phyloP scores from a whole-genome alignment of 2,797 vertebrate species.

The Oreonectes daqikongensis region DNA sequence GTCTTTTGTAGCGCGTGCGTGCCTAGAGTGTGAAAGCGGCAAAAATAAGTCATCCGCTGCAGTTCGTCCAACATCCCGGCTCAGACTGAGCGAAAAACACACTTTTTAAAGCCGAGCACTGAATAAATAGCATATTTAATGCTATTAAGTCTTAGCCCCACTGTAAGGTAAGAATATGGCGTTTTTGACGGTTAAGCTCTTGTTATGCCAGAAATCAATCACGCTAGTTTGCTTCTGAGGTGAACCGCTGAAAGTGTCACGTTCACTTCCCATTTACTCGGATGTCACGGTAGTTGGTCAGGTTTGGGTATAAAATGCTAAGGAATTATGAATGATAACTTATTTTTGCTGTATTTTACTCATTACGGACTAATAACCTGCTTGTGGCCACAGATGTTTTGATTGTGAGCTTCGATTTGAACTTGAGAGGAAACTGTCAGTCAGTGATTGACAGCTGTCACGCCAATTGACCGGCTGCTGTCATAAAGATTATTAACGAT shows the following conservation, averaged over 20 bases:
- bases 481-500: too few species aligned
- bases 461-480: neutral
- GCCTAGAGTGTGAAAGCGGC: constrained; percentile 60
- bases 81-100: constrained; percentile 6
- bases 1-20: constrained; percentile 41
- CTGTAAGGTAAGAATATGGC: constrained; percentile 10
- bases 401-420: neutral
- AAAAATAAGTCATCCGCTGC: constrained; percentile 60
- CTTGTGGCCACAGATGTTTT: neutral
- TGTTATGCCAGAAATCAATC: neutral
- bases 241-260: neutral
- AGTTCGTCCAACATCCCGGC: constrained; percentile 50
- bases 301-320: neutral
- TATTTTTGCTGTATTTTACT: neutral
- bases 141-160: neutral
- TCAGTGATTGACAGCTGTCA: neutral
- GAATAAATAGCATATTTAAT: neutral
- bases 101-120: neutral
- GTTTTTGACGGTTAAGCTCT: neutral
- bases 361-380: neutral
- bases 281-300: neutral
- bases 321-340: neutral
- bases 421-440: neutral
- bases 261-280: neutral
- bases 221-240: neutral